Evolutionary conservation across 92 coral and sea anemone species (phyloP).

Genomic region (Ricordea florida): DNA sequence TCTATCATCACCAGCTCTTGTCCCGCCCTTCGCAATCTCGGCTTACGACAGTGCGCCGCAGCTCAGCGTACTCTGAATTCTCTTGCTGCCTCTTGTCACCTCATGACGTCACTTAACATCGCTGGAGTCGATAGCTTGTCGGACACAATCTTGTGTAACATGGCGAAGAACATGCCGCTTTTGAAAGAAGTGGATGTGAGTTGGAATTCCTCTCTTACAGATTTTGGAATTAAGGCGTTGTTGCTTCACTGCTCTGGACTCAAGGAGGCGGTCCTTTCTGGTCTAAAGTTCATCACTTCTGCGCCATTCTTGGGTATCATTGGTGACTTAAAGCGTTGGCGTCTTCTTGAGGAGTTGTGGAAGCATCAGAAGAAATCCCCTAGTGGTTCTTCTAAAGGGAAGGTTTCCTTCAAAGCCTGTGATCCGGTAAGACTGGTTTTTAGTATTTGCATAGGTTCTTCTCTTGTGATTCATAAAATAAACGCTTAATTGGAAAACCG

Average conservation of each 20-base stretch:
- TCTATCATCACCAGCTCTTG: slow-evolving; percentile 58
- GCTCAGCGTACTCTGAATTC: slow-evolving; percentile 44
- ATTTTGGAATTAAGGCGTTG: slow-evolving; percentile 56
- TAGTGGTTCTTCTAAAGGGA: slow-evolving; percentile 13
- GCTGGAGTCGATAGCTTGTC: slow-evolving; percentile 66
- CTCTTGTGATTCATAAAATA: too few relatives aligned
- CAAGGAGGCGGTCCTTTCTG: slow-evolving; percentile 65
- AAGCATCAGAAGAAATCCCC: slow-evolving; percentile 28
- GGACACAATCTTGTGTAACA: slow-evolving; percentile 49
- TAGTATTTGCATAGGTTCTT: background rate
- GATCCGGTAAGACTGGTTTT: slow-evolving; percentile 34
- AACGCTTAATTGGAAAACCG: too few relatives aligned
- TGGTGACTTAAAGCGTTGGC: slow-evolving; percentile 69
- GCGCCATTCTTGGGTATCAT: slow-evolving; percentile 75
- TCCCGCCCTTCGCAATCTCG: slow-evolving; percentile 43
- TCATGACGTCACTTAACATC: slow-evolving; percentile 63
- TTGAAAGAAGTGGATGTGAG: slow-evolving; percentile 71
- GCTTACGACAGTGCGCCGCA: slow-evolving; percentile 77
- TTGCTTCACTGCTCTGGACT: slow-evolving; percentile 56
- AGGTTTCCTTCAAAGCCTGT: slow-evolving; percentile 29
- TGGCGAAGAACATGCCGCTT: slow-evolving; percentile 67
- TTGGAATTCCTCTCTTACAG: slow-evolving; percentile 78
- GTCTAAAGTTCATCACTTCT: slow-evolving; percentile 75
- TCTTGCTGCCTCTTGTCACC: slow-evolving; percentile 54
- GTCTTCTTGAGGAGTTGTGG: slow-evolving; percentile 52